A percentile compares a stretch with the other conserved stretches of the same genome.
Evolutionary conservation across 2,113 vertebrate genomes (phyloP).

Genomic region (Planiliza haematocheilus): DNA sequence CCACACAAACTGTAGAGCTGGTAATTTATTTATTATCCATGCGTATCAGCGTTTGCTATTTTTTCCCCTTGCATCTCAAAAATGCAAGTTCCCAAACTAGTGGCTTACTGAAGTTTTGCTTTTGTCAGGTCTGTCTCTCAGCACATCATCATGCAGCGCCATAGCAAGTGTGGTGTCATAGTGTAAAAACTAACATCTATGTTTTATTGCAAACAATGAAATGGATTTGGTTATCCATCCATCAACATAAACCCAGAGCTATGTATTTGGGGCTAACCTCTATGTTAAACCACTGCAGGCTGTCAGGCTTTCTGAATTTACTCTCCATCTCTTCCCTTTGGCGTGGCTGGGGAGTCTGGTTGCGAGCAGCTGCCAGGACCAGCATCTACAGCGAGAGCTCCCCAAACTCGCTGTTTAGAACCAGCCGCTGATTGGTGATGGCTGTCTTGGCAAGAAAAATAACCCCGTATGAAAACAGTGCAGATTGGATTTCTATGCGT

Average conservation of each 20-base stretch:
- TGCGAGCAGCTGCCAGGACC: slow-evolving; percentile 67
- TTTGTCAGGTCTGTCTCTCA: slow-evolving; percentile 9
- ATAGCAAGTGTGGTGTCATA: slow-evolving; percentile 59
- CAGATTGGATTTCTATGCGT: slow-evolving; percentile 92
- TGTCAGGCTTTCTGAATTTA: slow-evolving; percentile 75
- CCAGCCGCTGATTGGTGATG: slow-evolving; percentile 82
- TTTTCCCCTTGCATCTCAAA: slow-evolving; percentile 32
- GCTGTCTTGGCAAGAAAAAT: slow-evolving; percentile 87
- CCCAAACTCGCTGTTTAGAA: slow-evolving; percentile 72
- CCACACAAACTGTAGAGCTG: slow-evolving; percentile 32
- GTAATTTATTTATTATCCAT: slow-evolving; percentile 41
- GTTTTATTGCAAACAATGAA: slow-evolving; percentile 77
- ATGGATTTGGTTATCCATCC: slow-evolving; percentile 79
- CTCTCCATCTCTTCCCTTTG: slow-evolving; percentile 59
- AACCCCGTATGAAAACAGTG: slow-evolving; percentile 85
- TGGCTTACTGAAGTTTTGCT: slow-evolving; percentile 29
- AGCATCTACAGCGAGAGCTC: slow-evolving; percentile 62
- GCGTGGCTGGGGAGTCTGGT: slow-evolving; percentile 69
- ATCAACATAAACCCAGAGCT: slow-evolving; percentile 71
- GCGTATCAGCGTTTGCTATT: slow-evolving; percentile 40
- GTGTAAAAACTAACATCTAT: slow-evolving; percentile 67
- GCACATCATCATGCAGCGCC: slow-evolving; percentile 54
- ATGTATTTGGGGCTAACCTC: slow-evolving; percentile 67
- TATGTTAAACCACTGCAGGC: slow-evolving; percentile 72
- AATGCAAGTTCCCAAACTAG: slow-evolving; percentile 24